These are phyloP conservation scores for Crenichthys baileyi DNA, from an alignment of 2,797 vertebrate genomes.

Conservation along the genomic window DNA sequence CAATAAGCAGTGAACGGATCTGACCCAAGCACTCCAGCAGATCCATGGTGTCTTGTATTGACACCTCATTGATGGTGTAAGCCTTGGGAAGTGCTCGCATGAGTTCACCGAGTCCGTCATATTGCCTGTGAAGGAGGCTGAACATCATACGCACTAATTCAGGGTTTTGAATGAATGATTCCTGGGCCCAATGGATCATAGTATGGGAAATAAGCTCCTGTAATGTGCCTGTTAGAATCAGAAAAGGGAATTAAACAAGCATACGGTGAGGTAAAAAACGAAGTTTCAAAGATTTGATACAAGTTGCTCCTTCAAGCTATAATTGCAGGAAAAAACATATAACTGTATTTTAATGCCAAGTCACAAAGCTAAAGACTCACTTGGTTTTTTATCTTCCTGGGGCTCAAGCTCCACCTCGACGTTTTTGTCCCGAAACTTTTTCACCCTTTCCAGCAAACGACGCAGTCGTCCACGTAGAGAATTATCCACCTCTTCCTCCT, in stretches of 20 bases:
- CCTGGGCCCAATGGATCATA: constrained; percentile 96
- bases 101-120: constrained; percentile 91
- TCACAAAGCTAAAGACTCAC: constrained; percentile 73
- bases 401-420: constrained; percentile 79
- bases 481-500: constrained; percentile 86
- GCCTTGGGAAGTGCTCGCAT: constrained; percentile 91
- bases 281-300: neutral
- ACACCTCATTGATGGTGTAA: constrained; percentile 90
- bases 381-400: constrained; percentile 87
- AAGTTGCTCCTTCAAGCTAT: neutral
- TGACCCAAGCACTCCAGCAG: constrained; percentile 93
- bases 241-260: neutral
- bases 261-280: neutral
- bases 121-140: constrained; percentile 93
- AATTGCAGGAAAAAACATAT: too few species aligned
- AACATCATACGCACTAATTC: constrained; percentile 97
- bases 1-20: constrained; percentile 95
- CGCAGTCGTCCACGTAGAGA: constrained; percentile 85
- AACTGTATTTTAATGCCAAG: neutral
- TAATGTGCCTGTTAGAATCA: constrained; percentile 81
- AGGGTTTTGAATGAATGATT: constrained; percentile 94
- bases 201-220: constrained; percentile 96
- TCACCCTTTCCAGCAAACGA: constrained; percentile 86
- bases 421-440: constrained; percentile 82
- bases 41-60: constrained; percentile 90